Conservation (phyloP, 1,140 invertebrate species). For the Hetaerina americana region DNA sequence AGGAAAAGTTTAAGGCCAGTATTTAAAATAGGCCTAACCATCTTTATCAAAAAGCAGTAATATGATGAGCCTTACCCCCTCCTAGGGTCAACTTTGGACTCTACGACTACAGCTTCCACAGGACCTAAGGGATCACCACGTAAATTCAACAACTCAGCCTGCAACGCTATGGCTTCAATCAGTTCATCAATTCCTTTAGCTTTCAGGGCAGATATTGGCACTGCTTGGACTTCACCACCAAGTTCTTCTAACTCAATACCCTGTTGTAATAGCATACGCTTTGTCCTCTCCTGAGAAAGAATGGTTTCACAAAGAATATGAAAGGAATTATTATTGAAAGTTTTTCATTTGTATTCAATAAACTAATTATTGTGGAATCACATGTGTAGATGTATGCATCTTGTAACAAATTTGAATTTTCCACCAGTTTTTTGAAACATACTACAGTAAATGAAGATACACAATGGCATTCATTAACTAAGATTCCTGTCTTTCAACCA, state of each 20-base stretch:
- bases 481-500: too few relatives aligned
- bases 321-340: too few relatives aligned
- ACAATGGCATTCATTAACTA: too few relatives aligned
- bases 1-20: too few relatives aligned
- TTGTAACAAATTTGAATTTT: too few relatives aligned
- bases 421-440: too few relatives aligned
- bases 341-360: too few relatives aligned
- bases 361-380: too few relatives aligned
- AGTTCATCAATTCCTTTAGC: slow-evolving; percentile 64
- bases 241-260: slow-evolving; percentile 75
- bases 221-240: slow-evolving; percentile 85
- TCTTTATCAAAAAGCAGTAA: too few relatives aligned
- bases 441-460: too few relatives aligned
- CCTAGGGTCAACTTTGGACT: slow-evolving; percentile 59
- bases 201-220: slow-evolving; percentile 84
- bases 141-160: slow-evolving; percentile 82
- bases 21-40: too few relatives aligned
- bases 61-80: slow-evolving; percentile 53
- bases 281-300: slow-evolving; percentile 50
- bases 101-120: slow-evolving; percentile 83
- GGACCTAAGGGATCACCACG: slow-evolving; percentile 65
- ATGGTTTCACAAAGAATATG: slow-evolving; percentile 4
- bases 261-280: slow-evolving; percentile 55
- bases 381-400: too few relatives aligned
- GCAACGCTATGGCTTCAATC: slow-evolving; percentile 69